Evolutionary conservation across 2,888 invertebrate species (phyloP).

Genomic region (Stenodera caucasica): DNA sequence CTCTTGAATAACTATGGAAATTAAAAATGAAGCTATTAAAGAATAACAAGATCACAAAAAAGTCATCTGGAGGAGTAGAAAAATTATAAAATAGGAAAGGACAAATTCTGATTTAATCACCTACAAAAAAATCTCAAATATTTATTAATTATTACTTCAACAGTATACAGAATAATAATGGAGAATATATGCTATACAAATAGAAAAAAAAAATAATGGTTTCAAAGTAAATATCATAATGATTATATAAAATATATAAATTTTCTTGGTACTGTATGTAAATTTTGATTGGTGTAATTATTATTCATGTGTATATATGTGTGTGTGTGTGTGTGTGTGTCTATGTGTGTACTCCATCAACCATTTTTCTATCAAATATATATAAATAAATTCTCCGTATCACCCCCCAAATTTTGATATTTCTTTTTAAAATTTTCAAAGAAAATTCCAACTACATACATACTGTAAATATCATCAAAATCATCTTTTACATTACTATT

Average conservation of each 20-base stretch:
- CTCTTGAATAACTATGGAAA: too few species aligned
- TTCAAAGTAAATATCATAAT: neutral
- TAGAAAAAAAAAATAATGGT: neutral
- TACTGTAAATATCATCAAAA: constrained; percentile 48
- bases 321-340: neutral
- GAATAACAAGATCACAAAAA: too few species aligned
- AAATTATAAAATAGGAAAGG: too few species aligned
- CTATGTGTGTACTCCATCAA: neutral
- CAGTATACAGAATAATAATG: constrained; percentile 9
- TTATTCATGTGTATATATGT: neutral
- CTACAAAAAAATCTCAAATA: constrained; percentile 5
- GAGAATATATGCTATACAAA: neutral
- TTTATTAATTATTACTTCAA: constrained; percentile 10
- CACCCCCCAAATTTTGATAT: neutral
- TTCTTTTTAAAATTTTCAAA: neutral
- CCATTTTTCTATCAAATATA: constrained; percentile 5
- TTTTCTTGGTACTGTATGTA: neutral
- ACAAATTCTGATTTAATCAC: too few species aligned
- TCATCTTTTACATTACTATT: constrained; percentile 29
- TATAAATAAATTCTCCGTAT: constrained; percentile 3
- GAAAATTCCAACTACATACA: constrained; percentile 34
- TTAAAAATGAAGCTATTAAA: too few species aligned
- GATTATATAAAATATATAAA: constrained; percentile 1
- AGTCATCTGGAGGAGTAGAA: too few species aligned
- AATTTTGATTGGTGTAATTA: neutral